Conservation (phyloP, 2,797 vertebrate genomes). For the Heteromormyrus szaboi region DNA sequence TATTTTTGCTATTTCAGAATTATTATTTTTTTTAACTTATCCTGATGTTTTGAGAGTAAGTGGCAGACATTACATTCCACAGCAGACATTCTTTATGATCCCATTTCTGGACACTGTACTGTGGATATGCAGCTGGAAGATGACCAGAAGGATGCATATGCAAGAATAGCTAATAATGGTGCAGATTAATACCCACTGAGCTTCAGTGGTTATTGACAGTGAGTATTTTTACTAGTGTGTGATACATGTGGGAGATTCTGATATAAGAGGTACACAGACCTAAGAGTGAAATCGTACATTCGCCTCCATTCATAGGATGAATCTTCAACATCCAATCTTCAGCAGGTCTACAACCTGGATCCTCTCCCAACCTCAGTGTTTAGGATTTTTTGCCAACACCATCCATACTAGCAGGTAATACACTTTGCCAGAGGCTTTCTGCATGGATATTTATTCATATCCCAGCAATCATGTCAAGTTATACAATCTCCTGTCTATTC, state of each 20-base stretch:
- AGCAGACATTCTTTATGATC: not conserved
- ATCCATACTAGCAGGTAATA: not conserved
- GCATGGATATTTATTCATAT: not conserved
- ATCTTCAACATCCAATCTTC: slow-evolving; percentile 1
- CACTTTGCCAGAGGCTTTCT: not conserved
- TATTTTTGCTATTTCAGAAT: not conserved
- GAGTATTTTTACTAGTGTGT: not conserved
- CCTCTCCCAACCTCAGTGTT: not conserved
- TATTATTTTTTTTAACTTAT: not conserved
- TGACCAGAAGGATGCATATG: too few relatives aligned
- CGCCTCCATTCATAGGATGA: not conserved
- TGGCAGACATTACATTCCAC: too few relatives aligned
- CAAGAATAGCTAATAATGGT: not conserved
- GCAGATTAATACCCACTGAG: not conserved
- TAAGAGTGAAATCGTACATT: not conserved
- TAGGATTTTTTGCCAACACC: not conserved
- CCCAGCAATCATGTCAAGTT: not conserved
- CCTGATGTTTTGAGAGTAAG: not conserved
- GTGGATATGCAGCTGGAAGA: too few relatives aligned
- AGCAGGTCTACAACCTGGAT: not conserved
- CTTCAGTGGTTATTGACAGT: not conserved
- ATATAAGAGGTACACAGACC: not conserved
- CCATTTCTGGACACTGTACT: not conserved
- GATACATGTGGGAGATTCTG: not conserved
- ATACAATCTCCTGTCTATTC: not conserved